Evolutionary conservation across 2,113 vertebrate species (phyloP).

Genomic region (Apaloderma vittatum): DNA sequence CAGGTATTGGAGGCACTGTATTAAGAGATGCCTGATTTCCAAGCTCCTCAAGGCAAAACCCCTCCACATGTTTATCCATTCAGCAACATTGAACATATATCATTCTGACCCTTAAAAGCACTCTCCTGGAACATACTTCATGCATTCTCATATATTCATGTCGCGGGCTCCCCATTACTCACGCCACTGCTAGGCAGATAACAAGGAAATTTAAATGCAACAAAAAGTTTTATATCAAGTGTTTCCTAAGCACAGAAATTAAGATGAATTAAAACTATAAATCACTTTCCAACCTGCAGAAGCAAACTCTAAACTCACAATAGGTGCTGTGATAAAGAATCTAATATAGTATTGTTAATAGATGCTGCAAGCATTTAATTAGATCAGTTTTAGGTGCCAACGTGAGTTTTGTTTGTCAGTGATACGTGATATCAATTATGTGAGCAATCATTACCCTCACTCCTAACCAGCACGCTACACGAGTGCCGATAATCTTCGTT

Average conservation of each 20-base stretch:
- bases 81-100: background rate
- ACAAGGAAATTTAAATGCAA: constrained; percentile 72
- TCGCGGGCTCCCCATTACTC: constrained; percentile 31
- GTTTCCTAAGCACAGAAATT: constrained; percentile 50
- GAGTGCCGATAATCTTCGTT: background rate
- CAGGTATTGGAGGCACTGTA: background rate
- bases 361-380: constrained; percentile 7
- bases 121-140: constrained; percentile 15
- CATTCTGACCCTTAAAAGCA: constrained; percentile 13
- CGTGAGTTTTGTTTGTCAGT: background rate
- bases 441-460: background rate
- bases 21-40: background rate
- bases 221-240: constrained; percentile 18
- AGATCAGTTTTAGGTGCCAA: background rate
- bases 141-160: constrained; percentile 18
- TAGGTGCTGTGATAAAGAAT: background rate
- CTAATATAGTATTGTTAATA: constrained; percentile 5
- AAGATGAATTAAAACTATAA: constrained; percentile 69
- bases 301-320: background rate
- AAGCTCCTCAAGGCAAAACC: background rate
- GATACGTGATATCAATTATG: background rate
- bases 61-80: background rate
- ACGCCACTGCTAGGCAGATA: constrained; percentile 37
- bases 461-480: background rate
- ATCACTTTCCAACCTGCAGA: constrained; percentile 34